Percentiles rank a stretch among this genome's conserved stretches.
These are phyloP conservation scores for Tipula vernalis DNA, from an alignment of 2,888 invertebrate species.

Conservation along the genomic window DNA sequence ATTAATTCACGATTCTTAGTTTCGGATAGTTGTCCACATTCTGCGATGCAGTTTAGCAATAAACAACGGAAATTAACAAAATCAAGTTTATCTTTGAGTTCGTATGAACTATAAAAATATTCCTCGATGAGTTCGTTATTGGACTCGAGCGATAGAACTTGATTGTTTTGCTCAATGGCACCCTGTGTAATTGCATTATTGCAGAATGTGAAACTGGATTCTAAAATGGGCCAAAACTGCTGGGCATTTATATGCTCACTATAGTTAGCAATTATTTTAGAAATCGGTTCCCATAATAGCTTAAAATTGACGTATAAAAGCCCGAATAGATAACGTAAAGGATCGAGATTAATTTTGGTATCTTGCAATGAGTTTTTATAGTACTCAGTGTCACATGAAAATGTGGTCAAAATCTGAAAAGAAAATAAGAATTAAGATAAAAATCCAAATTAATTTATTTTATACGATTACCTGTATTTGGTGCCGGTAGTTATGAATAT, in stretches of 20 bases:
- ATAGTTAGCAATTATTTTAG: constrained; percentile 61
- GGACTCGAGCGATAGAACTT: neutral
- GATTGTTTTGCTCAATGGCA: constrained; percentile 27
- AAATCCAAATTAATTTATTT: neutral
- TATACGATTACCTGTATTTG: constrained; percentile 38
- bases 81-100: constrained; percentile 46
- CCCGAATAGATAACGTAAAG: constrained; percentile 69
- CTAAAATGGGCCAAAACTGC: constrained; percentile 64
- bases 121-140: constrained; percentile 8
- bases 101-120: neutral
- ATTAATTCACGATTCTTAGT: constrained; percentile 68
- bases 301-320: constrained; percentile 77
- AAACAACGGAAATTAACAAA: constrained; percentile 62
- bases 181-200: constrained; percentile 21
- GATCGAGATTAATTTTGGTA: constrained; percentile 42
- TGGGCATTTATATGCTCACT: constrained; percentile 46
- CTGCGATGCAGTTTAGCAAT: constrained; percentile 66
- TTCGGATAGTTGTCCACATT: constrained; percentile 64
- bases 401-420: neutral
- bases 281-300: constrained; percentile 74
- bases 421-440: neutral
- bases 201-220: constrained; percentile 26
- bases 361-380: constrained; percentile 29
- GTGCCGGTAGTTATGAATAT: constrained; percentile 67
- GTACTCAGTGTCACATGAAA: neutral